Conservation (phyloP, 30 jellyfish, hydroid and myxozoan species). For the Kudoa iwatai region DNA sequence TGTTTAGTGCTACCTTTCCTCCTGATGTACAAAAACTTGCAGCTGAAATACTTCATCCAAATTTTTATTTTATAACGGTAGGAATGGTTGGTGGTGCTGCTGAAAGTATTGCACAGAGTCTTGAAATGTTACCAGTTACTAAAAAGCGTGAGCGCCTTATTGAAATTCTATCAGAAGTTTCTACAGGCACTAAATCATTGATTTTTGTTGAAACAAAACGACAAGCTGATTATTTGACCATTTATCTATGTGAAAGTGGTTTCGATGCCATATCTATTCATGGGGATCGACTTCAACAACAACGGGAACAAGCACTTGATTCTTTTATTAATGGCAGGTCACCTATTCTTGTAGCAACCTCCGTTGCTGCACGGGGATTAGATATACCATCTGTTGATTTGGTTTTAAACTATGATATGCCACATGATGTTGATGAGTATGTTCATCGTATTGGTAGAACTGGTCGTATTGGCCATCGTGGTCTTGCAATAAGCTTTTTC, state of each 20-base stretch:
- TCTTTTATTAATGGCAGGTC: constrained; percentile 40
- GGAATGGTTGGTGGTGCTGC: constrained; percentile 93
- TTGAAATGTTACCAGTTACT: constrained; percentile 16
- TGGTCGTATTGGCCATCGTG: constrained; percentile 79
- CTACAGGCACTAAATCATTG: constrained; percentile 3
- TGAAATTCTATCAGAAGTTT: constrained; percentile 4
- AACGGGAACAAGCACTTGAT: constrained; percentile 70
- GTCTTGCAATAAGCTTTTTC: constrained; percentile 53
- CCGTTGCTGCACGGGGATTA: constrained; percentile 95
- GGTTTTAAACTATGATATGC: constrained; percentile 60
- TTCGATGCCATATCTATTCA: constrained; percentile 61
- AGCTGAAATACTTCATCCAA: constrained; percentile 16
- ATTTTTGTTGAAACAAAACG: constrained; percentile 68
- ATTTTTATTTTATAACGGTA: constrained; percentile 37
- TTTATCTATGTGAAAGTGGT: constrained; percentile 34
- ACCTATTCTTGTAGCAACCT: constrained; percentile 59
- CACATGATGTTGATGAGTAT: constrained; percentile 56
- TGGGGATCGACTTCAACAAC: constrained; percentile 89
- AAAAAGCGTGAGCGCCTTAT: constrained; percentile 30
- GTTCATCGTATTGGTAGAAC: constrained; percentile 90
- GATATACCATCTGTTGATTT: constrained; percentile 72
- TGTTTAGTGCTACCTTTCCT: constrained; percentile 96
- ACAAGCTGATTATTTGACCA: constrained; percentile 83
- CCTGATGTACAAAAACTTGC: constrained; percentile 67
- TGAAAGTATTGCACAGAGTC: constrained; percentile 23